Base-by-base conservation (phyloP, 2,888 invertebrate species). In the Augochlorella aurata region DNA sequence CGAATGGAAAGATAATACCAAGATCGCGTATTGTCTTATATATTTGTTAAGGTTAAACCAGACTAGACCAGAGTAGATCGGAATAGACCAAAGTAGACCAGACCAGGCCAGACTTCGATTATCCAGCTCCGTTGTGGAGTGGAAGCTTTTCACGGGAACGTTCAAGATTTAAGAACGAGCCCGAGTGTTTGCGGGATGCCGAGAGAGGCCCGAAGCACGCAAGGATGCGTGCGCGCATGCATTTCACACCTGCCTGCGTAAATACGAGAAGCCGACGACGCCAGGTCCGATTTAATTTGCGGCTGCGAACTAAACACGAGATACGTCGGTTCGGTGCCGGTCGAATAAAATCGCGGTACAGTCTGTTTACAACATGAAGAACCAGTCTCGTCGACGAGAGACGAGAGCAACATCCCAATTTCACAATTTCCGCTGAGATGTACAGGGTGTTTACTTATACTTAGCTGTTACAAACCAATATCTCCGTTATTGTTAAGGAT, bases 181-280 rank as follows among this genome's bases (percentile, higher is more conserved):
- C 7, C 58, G 21, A 38, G 38, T 4, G 58, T 10, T 21, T n/a
- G 21, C 5, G 54, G 14, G 12, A 5, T 7, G 29, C 61, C 18
- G 16, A 44, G 61, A 70, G 74, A 65, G 77, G 24, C 50, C 12
- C 58, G 47, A 16, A 61, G 69, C 85, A 85, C 82, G 85, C 85
- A 66, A 85, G 78, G 79, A 84, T 77, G 87, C 86, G 87, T 87
- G 86, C 61, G 73, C 70, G 49, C 66, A 77, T 71, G 71, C 85
- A 81, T 85, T 87, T 87, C 87, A 85, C 86, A 87, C 84, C 82
- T 87, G 68, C 54, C 66, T 79, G 87, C 84, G 87, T 87, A 87
- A 87, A 87, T 85, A 87, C 81, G 79, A 87, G 85, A 75, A 78
- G 50, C 45, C n/a, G 71, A 49, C 58, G 58, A 58, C 58, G 58